Percentiles rank a stretch among this genome's conserved stretches.
Evolutionary conservation across 2,113 vertebrate genomes (phyloP).

Genomic region (Chloroceryle aenea): DNA sequence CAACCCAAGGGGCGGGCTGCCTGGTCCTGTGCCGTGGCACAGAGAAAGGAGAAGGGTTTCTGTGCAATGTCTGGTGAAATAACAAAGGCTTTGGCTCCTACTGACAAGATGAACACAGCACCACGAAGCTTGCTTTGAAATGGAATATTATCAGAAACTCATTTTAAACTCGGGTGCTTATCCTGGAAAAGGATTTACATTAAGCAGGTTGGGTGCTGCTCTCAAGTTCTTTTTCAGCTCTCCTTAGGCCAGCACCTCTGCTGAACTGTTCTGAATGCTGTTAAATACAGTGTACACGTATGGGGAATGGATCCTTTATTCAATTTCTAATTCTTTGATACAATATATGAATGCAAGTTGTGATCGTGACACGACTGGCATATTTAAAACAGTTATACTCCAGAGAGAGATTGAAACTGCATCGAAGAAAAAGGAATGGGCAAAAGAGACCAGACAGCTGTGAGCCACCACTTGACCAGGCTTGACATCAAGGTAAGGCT

Average conservation of each 20-base stretch:
- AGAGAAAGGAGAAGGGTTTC: not conserved
- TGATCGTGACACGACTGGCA: not conserved
- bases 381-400: not conserved
- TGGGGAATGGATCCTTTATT: not conserved
- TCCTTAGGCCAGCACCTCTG: not conserved
- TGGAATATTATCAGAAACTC: not conserved
- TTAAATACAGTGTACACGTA: accelerated
- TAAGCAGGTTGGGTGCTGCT: not conserved
- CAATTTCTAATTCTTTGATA: not conserved
- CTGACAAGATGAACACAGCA: not conserved
- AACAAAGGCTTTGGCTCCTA: not conserved
- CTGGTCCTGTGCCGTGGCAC: not conserved
- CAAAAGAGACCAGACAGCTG: not conserved
- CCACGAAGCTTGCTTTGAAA: not conserved
- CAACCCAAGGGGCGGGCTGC: not conserved
- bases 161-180: not conserved
- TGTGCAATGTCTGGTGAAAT: accelerated
- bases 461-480: not conserved
- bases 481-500: not conserved
- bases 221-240: not conserved
- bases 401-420: not conserved
- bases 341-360: not conserved
- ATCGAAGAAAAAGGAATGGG: not conserved
- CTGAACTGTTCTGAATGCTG: not conserved
- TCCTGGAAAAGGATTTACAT: not conserved